Conservation (phyloP, 2,113 vertebrate species). For the Takifugu flavidus region DNA sequence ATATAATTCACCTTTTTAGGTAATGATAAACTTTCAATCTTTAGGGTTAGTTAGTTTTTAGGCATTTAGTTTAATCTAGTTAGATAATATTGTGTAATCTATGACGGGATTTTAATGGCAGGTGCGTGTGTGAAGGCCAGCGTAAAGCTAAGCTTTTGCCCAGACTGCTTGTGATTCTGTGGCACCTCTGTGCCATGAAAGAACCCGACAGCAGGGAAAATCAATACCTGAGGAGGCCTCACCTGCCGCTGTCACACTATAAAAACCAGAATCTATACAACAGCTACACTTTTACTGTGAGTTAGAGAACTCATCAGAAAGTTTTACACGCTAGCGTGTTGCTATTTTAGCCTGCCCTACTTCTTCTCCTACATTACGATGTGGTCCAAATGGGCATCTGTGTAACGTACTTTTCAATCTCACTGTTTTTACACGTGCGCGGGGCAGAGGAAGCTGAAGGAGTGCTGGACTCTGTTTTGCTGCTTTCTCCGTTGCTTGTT, state of each 20-base stretch:
- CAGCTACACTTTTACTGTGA: slow-evolving; percentile 10
- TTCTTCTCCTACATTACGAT: no score
- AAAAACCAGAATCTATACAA: slow-evolving; percentile 33
- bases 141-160: no score
- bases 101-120: no score
- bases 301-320: slow-evolving; percentile 49
- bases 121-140: no score
- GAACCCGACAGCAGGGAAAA: slow-evolving; percentile 48
- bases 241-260: slow-evolving; percentile 20
- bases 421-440: slow-evolving; percentile 99
- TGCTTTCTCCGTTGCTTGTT: slow-evolving; percentile 96
- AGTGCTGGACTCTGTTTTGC: slow-evolving; percentile 85
- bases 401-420: slow-evolving; percentile 94
- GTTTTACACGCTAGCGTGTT: slow-evolving; percentile 10
- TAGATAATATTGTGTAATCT: no score
- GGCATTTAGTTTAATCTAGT: no score
- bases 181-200: slow-evolving; percentile 20
- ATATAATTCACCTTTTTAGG: no score
- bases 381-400: background rate
- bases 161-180: slow-evolving; percentile 23
- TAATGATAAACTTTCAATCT: no score
- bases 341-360: background rate
- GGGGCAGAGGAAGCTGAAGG: slow-evolving; percentile 78
- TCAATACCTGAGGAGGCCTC: slow-evolving; percentile 54
- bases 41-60: no score